phyloP scores from a whole-genome alignment of 2,797 vertebrate genomes.

The Hybognathus amarus region DNA sequence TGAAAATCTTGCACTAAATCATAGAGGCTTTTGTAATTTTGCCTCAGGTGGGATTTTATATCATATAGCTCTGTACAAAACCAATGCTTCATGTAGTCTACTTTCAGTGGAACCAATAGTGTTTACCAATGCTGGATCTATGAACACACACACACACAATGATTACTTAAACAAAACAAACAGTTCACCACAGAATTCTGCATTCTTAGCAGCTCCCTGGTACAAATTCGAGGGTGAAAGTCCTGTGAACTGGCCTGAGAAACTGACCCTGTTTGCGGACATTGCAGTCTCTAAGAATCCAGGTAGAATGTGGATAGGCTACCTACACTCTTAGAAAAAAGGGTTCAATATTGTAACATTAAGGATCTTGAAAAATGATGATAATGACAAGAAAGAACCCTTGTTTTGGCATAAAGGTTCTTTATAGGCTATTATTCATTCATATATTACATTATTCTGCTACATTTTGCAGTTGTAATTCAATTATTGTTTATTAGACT shows the following conservation, averaged over 20 bases:
- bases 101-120: conserved; percentile 31
- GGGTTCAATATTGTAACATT: too few relatives aligned
- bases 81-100: not conserved
- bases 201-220: conserved; percentile 61
- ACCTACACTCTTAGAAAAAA: too few relatives aligned
- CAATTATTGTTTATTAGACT: too few relatives aligned
- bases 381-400: too few relatives aligned
- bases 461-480: too few relatives aligned
- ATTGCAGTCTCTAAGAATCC: conserved; percentile 1
- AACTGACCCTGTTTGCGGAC: conserved; percentile 32
- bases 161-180: conserved; percentile 63
- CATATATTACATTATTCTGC: too few relatives aligned
- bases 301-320: conserved; percentile 8
- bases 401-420: too few relatives aligned
- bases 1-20: not conserved
- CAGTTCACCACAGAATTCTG: conserved; percentile 50
- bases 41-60: conserved; percentile 10
- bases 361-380: too few relatives aligned
- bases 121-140: conserved; percentile 22
- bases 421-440: too few relatives aligned
- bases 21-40: conserved; percentile 17
- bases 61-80: not conserved
- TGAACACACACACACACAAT: conserved; percentile 48
- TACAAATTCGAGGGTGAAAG: conserved; percentile 51
- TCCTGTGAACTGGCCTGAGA: conserved; percentile 51